Evolutionary conservation across 2,888 invertebrate species (phyloP), one percentile per base, ranked within the genome.

Genomic region (Escarpia spicata): DNA sequence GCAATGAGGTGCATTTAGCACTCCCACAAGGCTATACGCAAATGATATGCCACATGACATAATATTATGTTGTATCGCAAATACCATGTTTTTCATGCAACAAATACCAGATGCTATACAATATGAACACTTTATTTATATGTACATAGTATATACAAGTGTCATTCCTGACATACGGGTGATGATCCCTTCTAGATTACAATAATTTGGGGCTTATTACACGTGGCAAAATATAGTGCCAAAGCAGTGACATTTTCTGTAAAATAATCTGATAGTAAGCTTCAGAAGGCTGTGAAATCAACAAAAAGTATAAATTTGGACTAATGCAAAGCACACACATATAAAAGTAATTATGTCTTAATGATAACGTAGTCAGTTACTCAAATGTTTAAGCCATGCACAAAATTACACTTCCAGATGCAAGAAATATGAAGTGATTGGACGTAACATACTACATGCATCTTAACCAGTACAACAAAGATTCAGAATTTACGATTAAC

Each of bases 41-140:
- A 9, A 10, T 9, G 0, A 45, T 10, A 45, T 1, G 45, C 10
- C 45, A 45, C 45, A 45, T 45, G 45, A 45, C 45, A 9, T 10
- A 10, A 45, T 45, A 9, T 10, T 37, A 37, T 37, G 37, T 37
- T 37, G 37, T 37, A 37, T 37, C 37, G 37, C 37, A 37, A 37
- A 37, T 37, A 37, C 37, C 37, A 37, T 37, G 37, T 37, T 37
- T 37, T 37, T 37, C 4, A 26, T 75, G 75, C 4, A 2, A 75
- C 26, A 75, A 75, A 26, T 75, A 75, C 75, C 26, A 75, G 15
- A 75, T 2, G 19, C 75, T 19, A n/a, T 19, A 75, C 75, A 75
- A 75, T 75, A 75, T 75, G 26, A 75, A 75, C 75, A 75, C 75
- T 75, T 75, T 75, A 75, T 75, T 75, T 75, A 75, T 75, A 75